Conservation (phyloP, 92 coral and sea anemone genomes). For the Zoanthus sociatus region DNA sequence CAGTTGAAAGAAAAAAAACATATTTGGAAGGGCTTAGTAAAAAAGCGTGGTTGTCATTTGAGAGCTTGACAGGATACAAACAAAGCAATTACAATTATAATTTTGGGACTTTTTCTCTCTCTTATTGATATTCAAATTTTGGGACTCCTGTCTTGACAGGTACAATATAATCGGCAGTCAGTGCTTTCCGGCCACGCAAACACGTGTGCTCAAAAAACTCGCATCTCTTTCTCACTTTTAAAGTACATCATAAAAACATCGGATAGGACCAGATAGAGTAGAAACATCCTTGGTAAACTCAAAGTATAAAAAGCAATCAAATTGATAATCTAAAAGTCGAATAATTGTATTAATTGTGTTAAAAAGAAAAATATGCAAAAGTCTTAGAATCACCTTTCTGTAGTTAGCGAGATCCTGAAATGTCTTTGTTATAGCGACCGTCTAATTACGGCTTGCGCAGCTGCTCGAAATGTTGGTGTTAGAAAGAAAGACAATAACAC, state of each 20-base stretch:
- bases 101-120: slow-evolving; percentile 65
- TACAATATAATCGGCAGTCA: background rate
- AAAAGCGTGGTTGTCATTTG: background rate
- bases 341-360: background rate
- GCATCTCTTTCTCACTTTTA: background rate
- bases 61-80: background rate
- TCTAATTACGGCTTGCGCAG: slow-evolving; percentile 30
- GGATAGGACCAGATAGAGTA: background rate
- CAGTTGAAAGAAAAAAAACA: background rate
- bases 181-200: background rate
- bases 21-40: too few relatives aligned
- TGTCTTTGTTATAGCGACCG: slow-evolving; percentile 32
- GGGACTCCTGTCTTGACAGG: slow-evolving; percentile 28
- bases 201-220: slow-evolving; percentile 28
- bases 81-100: slow-evolving; percentile 44
- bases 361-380: background rate
- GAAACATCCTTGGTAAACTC: background rate
- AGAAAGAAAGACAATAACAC: slow-evolving; percentile 13
- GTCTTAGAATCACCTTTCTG: slow-evolving; percentile 27
- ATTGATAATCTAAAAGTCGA: background rate
- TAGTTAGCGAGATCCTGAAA: slow-evolving; percentile 1
- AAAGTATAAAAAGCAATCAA: background rate
- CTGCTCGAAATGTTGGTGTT: slow-evolving; percentile 22
- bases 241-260: background rate
- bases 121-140: slow-evolving; percentile 63